Percentiles rank a stretch among this genome's conserved stretches.
phyloP scores from a whole-genome alignment of 2,797 vertebrate species.

The Ceyx erithaca region DNA sequence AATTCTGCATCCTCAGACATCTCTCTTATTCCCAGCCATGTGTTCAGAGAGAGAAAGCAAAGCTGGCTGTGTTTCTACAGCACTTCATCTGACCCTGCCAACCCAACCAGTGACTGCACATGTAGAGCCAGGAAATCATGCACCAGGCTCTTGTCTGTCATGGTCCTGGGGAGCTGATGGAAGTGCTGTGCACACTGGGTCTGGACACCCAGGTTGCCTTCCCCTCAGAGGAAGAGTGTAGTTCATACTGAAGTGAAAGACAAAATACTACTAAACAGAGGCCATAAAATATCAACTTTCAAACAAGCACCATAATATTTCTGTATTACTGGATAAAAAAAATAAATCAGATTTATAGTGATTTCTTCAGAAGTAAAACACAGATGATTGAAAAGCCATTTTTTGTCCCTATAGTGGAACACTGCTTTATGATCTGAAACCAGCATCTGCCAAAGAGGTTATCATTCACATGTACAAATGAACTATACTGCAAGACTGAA shows the following conservation, averaged over 20 bases:
- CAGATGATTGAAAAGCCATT: not conserved
- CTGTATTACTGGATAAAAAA: not conserved
- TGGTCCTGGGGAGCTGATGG: rapidly evolving
- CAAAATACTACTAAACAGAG: not conserved
- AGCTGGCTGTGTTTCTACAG: rapidly evolving
- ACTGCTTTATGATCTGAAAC: not conserved
- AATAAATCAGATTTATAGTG: not conserved
- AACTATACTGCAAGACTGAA: not conserved
- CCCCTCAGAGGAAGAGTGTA: not conserved
- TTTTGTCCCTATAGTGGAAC: not conserved
- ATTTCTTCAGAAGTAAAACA: not conserved
- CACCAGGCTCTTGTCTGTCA: not conserved
- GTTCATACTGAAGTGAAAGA: not conserved
- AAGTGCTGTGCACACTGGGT: not conserved
- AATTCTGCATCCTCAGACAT: not conserved
- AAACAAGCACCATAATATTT: not conserved
- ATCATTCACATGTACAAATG: not conserved
- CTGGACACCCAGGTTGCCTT: not conserved
- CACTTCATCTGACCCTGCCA: not conserved
- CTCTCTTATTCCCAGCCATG: not conserved
- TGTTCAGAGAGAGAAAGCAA: not conserved
- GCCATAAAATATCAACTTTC: not conserved
- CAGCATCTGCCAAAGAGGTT: not conserved
- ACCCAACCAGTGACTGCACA: not conserved
- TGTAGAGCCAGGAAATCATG: not conserved